A percentile compares a stretch with the other conserved stretches of the same genome.
Evolutionary conservation across 2,797 vertebrate genomes (phyloP).

Genomic region (Iguana delicatissima): DNA sequence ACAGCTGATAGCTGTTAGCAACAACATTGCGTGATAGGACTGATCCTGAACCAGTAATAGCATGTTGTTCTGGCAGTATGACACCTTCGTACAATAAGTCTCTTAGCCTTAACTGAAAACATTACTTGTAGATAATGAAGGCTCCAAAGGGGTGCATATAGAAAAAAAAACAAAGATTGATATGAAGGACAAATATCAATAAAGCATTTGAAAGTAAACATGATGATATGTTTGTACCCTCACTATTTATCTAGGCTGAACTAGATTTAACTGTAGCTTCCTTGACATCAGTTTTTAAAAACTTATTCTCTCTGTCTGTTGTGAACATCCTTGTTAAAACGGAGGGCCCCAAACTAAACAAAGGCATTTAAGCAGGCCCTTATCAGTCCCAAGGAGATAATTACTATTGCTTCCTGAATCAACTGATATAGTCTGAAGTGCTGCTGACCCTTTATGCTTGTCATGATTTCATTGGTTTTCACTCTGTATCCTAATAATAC

Average conservation of each 20-base stretch:
- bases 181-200: too few relatives aligned
- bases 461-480: neutral
- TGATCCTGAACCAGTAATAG: too few relatives aligned
- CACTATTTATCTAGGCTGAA: neutral
- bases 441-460: neutral
- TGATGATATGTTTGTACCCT: neutral
- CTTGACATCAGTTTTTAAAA: neutral
- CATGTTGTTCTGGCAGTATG: too few relatives aligned
- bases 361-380: conserved; percentile 6
- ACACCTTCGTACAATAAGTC: too few relatives aligned
- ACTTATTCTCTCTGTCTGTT: neutral
- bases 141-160: too few relatives aligned
- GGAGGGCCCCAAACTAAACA: neutral
- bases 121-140: too few relatives aligned
- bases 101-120: too few relatives aligned
- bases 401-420: conserved; percentile 22
- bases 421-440: conserved; percentile 9
- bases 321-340: conserved; percentile 9
- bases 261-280: neutral
- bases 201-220: too few relatives aligned
- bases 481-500: neutral
- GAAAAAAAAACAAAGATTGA: too few relatives aligned
- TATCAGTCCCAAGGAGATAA: neutral
- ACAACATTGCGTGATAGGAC: too few relatives aligned
- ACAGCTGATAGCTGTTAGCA: too few relatives aligned